Conservation (phyloP, 2,113 vertebrate species). For the Hemiprocne comata region DNA sequence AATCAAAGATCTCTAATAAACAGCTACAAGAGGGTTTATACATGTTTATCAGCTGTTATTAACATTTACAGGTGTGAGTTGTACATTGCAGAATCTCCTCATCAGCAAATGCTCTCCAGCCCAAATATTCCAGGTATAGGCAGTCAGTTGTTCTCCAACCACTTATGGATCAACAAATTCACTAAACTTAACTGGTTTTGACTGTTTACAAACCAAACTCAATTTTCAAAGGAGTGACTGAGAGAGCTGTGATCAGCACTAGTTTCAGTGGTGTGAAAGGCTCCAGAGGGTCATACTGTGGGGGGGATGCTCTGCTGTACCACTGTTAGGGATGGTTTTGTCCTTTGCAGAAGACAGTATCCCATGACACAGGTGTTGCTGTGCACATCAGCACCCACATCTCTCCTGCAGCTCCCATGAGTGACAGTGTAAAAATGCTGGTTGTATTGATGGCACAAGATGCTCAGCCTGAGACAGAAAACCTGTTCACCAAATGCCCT, state of each 20-base stretch:
- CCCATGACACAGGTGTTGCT: accelerated
- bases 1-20: background rate
- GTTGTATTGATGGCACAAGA: background rate
- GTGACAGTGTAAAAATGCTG: background rate
- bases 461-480: background rate
- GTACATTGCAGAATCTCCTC: background rate
- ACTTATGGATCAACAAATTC: background rate
- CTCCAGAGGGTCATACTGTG: background rate
- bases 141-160: background rate
- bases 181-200: background rate
- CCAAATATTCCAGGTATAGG: background rate
- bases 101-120: background rate
- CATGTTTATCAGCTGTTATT: background rate
- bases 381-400: background rate
- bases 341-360: background rate
- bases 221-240: background rate
- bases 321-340: background rate
- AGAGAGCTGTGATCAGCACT: background rate
- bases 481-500: background rate
- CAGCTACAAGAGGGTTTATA: background rate
- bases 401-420: background rate
- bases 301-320: background rate
- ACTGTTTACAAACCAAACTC: background rate
- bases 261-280: background rate
- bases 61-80: background rate